Conservation (phyloP, 1,140 invertebrate species). For the Littorina saxatilis region DNA sequence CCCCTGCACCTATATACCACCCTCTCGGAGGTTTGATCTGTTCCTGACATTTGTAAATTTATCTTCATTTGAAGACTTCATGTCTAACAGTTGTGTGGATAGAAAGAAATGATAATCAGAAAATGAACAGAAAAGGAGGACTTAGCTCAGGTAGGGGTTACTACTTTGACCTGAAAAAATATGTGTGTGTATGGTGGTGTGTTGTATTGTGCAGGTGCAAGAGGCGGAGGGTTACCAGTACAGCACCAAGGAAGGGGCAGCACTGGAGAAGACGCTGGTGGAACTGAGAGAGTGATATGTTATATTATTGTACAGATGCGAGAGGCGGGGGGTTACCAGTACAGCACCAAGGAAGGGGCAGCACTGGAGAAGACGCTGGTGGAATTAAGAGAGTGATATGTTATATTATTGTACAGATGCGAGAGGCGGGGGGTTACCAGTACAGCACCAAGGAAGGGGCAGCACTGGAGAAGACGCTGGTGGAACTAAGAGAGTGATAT, state of each 20-base stretch:
- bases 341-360: constrained; percentile 61
- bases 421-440: constrained; percentile 60
- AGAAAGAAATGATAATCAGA: too few species aligned
- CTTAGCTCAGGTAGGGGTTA: too few species aligned
- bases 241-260: constrained; percentile 59
- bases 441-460: constrained; percentile 63
- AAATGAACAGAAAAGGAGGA: too few species aligned
- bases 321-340: constrained; percentile 62
- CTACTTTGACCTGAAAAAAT: too few species aligned
- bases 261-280: constrained; percentile 65
- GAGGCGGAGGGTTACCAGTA: constrained; percentile 65
- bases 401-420: constrained; percentile 49
- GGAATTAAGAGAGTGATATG: constrained; percentile 64
- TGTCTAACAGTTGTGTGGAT: too few species aligned
- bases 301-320: too few species aligned
- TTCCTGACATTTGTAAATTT: too few species aligned
- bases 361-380: constrained; percentile 66
- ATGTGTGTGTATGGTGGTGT: too few species aligned
- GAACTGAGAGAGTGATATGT: constrained; percentile 65
- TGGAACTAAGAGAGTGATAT: constrained; percentile 64
- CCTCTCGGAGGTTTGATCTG: too few species aligned
- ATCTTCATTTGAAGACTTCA: too few species aligned
- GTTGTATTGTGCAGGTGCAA: constrained; percentile 55
- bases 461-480: constrained; percentile 64
- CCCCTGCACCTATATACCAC: too few species aligned